Evolutionary conservation across 2,888 invertebrate genomes (phyloP).

Genomic region (Drosophila nr. fundita): DNA sequence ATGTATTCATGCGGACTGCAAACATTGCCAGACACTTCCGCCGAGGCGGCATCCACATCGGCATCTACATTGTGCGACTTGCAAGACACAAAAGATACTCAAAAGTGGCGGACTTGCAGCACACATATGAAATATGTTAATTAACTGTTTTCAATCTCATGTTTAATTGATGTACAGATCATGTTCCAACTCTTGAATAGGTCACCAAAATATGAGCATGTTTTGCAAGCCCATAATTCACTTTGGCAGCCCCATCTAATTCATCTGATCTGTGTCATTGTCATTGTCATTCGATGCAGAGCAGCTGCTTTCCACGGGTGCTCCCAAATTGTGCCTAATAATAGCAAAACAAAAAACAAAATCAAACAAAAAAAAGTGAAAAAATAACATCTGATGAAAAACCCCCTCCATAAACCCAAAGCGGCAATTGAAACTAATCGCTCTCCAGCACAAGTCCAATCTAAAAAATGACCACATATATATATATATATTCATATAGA

Average conservation of each 20-base stretch:
- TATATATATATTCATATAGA: not conserved
- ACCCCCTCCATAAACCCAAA: slow-evolving; percentile 37
- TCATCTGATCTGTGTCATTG: slow-evolving; percentile 21
- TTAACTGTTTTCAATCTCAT: not conserved
- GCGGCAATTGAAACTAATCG: slow-evolving; percentile 72
- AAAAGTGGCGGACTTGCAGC: not conserved
- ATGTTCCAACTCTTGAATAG: not conserved
- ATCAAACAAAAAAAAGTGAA: slow-evolving; percentile 8
- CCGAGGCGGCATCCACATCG: slow-evolving; percentile 24
- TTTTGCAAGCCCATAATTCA: slow-evolving; percentile 12
- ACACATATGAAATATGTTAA: slow-evolving; percentile 2
- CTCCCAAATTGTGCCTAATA: slow-evolving; percentile 71
- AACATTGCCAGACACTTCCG: slow-evolving; percentile 72
- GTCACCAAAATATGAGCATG: not conserved
- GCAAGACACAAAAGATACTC: slow-evolving; percentile 23
- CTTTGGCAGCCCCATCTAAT: slow-evolving; percentile 10
- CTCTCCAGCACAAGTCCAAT: slow-evolving; percentile 24
- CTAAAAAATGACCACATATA: not conserved
- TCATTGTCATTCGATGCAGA: slow-evolving; percentile 25
- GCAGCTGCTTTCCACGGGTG: slow-evolving; percentile 14
- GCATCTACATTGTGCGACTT: slow-evolving; percentile 26
- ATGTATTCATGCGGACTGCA: slow-evolving; percentile 1
- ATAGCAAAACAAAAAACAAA: slow-evolving; percentile 29
- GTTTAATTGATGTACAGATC: not conserved
- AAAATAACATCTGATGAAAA: slow-evolving; percentile 53